These are phyloP conservation scores for Rosalia funebris DNA, from an alignment of 2,888 invertebrate genomes.

Conservation along the genomic window DNA sequence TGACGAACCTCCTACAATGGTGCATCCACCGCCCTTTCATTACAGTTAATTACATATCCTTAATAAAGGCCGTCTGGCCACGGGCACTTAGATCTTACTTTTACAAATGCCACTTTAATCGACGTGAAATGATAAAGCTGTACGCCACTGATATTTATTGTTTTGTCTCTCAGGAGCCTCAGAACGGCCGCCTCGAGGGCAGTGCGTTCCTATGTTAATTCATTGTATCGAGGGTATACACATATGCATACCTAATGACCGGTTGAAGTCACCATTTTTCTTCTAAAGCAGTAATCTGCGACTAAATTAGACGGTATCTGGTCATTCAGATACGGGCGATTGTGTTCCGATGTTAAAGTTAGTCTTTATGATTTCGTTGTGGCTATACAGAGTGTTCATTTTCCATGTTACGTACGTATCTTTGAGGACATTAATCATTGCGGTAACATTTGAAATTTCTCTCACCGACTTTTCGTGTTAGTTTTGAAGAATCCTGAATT, in stretches of 20 bases:
- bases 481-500: too few species aligned
- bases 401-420: too few species aligned
- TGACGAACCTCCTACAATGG: too few species aligned
- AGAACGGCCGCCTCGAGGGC: slow-evolving; percentile 24
- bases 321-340: slow-evolving; percentile 2
- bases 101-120: not conserved
- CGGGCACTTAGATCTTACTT: too few species aligned
- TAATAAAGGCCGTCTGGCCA: too few species aligned
- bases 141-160: slow-evolving; percentile 10
- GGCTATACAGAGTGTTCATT: too few species aligned
- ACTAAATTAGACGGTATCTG: slow-evolving; percentile 42
- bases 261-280: slow-evolving; percentile 43
- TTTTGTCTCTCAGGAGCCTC: slow-evolving; percentile 12
- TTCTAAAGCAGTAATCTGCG: slow-evolving; percentile 41
- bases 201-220: slow-evolving; percentile 50
- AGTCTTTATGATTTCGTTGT: not conserved
- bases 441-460: too few species aligned
- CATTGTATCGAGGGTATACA: slow-evolving; percentile 42
- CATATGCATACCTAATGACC: slow-evolving; percentile 51
- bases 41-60: too few species aligned
- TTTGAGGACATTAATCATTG: too few species aligned
- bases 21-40: too few species aligned
- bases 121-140: not conserved
- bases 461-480: too few species aligned
- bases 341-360: slow-evolving; percentile 1